Evolutionary conservation across 2,888 invertebrate genomes (phyloP), one percentile per base, ranked within the genome.

Genomic region (Dioctria linearis): DNA sequence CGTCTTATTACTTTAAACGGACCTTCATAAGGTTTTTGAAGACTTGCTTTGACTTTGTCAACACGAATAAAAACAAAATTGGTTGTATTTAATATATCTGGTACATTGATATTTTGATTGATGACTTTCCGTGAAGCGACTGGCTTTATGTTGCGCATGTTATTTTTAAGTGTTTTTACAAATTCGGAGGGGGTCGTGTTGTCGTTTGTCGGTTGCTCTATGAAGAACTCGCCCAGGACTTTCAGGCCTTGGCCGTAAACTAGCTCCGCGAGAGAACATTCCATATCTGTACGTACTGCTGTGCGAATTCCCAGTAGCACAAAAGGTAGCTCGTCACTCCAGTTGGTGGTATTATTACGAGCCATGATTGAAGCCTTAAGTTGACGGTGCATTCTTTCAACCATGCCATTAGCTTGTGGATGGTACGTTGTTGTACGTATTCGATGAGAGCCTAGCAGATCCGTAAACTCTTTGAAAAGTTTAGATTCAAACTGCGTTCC

Each of bases 361-460:
- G 25, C 88, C 49, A 8, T 42, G 46, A 84, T 88, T 88, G 59
- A 11, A n/a, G n/a, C 43, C 11, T 67, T 67, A 4, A 46, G 46
- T n/a, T 67, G 67, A 2, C 67, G 43, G 13, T 46, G 67, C n/a
- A 67, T 43, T 3, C 46, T 42, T 67, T 67, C 67, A 3, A 67
- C 46, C 49, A 46, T 46, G 9, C 49, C 49, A 9, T 46, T 46
- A 5, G 49, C 49, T 9, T 46, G 49, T 9, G 49, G 49, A 9
- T 46, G 49, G 9, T 46, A 46, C 6, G 49, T 9, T 9, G 49
- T 46, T 46, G 49, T 46, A 6, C 49, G 49, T 6, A 46, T 46
- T 9, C 49, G 5, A 59, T 59, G 8, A 25, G 25, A 13, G 13
- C 61, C 61, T 13, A 61, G 61, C 4, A 61, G 11, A 13, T 13